Conservation (phyloP, 2,113 vertebrate genomes). For the Taxidea taxus region DNA sequence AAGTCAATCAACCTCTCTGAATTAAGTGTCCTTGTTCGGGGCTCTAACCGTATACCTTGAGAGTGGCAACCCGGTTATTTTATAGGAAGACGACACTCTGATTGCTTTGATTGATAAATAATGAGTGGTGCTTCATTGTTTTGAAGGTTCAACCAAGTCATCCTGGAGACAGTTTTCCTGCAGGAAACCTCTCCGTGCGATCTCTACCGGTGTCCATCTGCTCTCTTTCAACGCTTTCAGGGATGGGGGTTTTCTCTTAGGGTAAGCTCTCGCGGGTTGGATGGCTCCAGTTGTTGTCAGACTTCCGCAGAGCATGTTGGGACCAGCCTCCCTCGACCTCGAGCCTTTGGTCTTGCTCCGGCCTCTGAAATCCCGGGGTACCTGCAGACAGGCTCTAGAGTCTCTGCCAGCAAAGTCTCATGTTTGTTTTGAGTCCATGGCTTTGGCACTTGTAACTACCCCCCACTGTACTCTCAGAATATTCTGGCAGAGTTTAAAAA, state of each 20-base stretch:
- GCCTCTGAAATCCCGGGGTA: neutral
- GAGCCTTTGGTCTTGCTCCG: neutral
- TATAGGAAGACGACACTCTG: neutral
- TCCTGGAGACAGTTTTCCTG: neutral
- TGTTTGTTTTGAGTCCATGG: neutral
- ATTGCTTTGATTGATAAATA: neutral
- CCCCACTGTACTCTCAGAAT: neutral
- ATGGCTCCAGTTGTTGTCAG: neutral
- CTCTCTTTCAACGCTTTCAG: neutral
- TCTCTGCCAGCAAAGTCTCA: neutral
- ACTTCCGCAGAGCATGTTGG: neutral
- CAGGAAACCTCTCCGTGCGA: neutral
- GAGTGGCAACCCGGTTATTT: neutral
- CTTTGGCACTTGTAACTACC: neutral
- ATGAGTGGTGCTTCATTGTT: neutral
- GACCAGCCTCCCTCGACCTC: neutral
- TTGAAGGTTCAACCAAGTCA: neutral
- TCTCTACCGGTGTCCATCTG: neutral
- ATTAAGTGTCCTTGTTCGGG: neutral
- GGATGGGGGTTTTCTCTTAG: neutral
- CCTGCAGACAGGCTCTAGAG: neutral
- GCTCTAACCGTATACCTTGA: neutral
- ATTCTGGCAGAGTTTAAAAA: conserved; percentile 27
- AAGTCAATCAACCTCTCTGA: neutral
- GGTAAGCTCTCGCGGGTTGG: neutral